Conservation (phyloP, 2,797 vertebrate genomes). For the Syndactyla subalaris region DNA sequence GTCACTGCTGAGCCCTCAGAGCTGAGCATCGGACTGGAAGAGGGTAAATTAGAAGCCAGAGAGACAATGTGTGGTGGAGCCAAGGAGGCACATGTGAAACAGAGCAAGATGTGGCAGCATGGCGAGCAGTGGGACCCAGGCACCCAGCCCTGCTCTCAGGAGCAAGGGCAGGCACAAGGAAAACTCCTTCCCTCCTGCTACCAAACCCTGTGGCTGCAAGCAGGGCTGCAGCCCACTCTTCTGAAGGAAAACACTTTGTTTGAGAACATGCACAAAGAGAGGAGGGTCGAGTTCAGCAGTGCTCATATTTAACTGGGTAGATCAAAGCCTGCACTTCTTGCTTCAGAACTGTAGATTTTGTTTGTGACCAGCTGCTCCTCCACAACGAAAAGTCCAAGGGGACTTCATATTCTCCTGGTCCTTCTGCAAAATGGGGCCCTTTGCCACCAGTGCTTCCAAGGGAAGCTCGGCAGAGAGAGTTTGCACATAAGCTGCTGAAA, state of each 20-base stretch:
- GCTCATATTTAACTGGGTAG: neutral
- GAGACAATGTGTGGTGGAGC: neutral
- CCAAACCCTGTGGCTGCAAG: fast-evolving
- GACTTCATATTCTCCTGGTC: neutral
- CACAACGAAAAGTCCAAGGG: neutral
- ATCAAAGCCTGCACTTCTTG: neutral
- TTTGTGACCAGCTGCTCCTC: neutral
- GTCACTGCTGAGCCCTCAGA: fast-evolving
- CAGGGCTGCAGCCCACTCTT: neutral
- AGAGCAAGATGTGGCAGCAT: fast-evolving
- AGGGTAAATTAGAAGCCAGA: neutral
- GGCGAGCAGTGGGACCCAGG: fast-evolving
- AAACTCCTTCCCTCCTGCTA: neutral
- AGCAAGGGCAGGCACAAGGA: fast-evolving
- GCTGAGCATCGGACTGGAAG: neutral
- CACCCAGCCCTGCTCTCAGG: fast-evolving
- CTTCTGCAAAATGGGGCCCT: neutral
- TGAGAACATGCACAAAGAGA: neutral
- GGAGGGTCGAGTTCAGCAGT: neutral
- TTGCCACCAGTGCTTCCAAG: neutral
- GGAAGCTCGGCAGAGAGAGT: neutral
- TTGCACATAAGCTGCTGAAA: neutral
- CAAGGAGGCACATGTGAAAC: fast-evolving
- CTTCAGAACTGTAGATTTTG: neutral
- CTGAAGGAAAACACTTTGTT: neutral